Conservation (phyloP, 2,113 vertebrate genomes). For the Vireo altiloquus region DNA sequence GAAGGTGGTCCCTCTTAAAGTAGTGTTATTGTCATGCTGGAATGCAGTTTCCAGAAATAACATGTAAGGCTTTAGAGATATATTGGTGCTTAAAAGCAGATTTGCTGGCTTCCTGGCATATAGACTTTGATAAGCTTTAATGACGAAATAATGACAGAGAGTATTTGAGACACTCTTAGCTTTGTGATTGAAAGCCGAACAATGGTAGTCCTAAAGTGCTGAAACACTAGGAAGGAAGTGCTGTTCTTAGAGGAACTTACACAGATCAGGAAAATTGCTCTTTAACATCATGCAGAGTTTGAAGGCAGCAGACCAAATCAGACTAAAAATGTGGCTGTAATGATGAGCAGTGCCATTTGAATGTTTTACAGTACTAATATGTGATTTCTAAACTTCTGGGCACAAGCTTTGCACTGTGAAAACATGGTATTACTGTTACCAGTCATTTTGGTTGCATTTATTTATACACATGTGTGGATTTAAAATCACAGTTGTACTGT, state of each 20-base stretch:
- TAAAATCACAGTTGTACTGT: neutral
- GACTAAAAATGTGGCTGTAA: neutral
- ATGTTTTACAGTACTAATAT: neutral
- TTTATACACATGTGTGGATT: neutral
- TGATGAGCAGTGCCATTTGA: neutral
- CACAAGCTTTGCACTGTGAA: neutral
- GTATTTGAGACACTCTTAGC: neutral
- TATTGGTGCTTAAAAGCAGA: neutral
- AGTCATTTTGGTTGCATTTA: neutral
- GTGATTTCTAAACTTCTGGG: neutral
- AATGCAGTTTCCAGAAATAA: neutral
- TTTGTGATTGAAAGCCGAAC: neutral
- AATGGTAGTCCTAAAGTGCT: neutral
- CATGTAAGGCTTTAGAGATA: neutral
- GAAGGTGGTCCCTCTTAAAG: neutral
- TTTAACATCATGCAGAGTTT: neutral
- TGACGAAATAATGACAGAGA: neutral
- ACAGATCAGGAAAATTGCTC: neutral
- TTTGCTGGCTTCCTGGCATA: neutral
- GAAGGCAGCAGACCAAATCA: neutral
- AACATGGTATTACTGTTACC: neutral
- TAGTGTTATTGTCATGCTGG: neutral
- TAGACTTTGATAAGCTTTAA: neutral
- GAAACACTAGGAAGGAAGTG: neutral
- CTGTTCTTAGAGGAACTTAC: neutral